phyloP scores from a whole-genome alignment of 2,888 invertebrate genomes.

The Apotomis betuletana region DNA sequence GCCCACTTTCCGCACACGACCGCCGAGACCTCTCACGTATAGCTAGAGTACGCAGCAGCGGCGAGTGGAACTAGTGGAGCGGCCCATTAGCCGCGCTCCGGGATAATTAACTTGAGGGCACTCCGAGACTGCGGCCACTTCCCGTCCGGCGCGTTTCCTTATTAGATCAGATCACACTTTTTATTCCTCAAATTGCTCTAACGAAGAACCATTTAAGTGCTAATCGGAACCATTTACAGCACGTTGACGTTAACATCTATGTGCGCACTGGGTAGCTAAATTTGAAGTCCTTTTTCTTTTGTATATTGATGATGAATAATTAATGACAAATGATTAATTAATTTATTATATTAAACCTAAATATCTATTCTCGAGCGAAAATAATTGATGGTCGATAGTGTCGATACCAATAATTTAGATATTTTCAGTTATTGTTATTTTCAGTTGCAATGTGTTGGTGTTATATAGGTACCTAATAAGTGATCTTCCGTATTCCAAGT shows the following conservation, averaged over 20 bases:
- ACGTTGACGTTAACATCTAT: constrained; percentile 9
- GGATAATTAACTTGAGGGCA: constrained; percentile 11
- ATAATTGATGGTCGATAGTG: too few relatives aligned
- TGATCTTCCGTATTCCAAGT: too few relatives aligned
- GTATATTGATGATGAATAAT: too few relatives aligned
- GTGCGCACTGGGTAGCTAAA: not conserved
- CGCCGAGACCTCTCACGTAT: constrained; percentile 15
- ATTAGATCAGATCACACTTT: constrained; percentile 28
- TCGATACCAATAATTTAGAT: too few relatives aligned
- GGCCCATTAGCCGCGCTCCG: not conserved
- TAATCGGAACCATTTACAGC: constrained; percentile 18
- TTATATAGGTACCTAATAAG: too few relatives aligned
- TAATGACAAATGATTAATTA: too few relatives aligned
- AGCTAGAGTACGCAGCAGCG: not conserved
- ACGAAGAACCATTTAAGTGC: constrained; percentile 20
- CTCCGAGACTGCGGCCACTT: constrained; percentile 24
- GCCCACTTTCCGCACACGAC: constrained; percentile 36
- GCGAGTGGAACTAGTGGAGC: not conserved
- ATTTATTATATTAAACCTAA: too few relatives aligned
- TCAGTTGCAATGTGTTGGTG: too few relatives aligned
- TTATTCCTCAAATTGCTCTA: constrained; percentile 32
- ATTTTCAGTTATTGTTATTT: too few relatives aligned
- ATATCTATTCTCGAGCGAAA: too few relatives aligned
- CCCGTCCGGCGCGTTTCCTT: constrained; percentile 30
- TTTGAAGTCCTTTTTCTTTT: too few relatives aligned